phyloP scores from a whole-genome alignment of 2,888 invertebrate species.

The Drosophila mercatorum region DNA sequence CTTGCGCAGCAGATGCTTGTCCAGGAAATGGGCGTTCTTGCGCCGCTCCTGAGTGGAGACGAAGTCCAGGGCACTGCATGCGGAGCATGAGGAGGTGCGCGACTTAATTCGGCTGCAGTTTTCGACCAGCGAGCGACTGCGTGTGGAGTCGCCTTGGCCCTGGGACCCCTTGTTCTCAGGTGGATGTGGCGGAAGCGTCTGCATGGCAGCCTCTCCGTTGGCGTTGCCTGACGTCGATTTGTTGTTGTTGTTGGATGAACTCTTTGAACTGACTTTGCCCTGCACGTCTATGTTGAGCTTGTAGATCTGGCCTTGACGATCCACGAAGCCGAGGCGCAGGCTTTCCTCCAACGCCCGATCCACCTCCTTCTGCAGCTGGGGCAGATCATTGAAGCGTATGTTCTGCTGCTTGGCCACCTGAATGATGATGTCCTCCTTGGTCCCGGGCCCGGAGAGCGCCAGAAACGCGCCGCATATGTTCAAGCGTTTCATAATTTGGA shows the following conservation, averaged over 20 bases:
- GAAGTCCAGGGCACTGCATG: constrained; percentile 3
- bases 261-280: not conserved
- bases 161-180: not conserved
- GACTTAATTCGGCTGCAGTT: not conserved
- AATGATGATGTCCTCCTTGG: constrained; percentile 49
- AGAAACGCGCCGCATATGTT: constrained; percentile 32
- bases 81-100: constrained; percentile 9
- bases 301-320: constrained; percentile 18
- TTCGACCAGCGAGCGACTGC: constrained; percentile 12
- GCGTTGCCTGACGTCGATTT: not conserved
- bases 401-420: constrained; percentile 49
- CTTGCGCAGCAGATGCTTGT: not conserved
- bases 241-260: not conserved
- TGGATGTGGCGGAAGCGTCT: accelerated
- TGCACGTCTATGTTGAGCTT: constrained; percentile 13
- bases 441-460: constrained; percentile 23
- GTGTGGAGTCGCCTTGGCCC: constrained; percentile 30
- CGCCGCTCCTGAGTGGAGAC: not conserved
- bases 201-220: not conserved
- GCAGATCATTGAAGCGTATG: constrained; percentile 46
- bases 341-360: constrained; percentile 36
- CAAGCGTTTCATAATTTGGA: constrained; percentile 37
- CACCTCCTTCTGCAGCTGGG: constrained; percentile 37
- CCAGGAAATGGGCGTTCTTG: constrained; percentile 4
- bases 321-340: constrained; percentile 34